Percentiles rank a stretch among this genome's conserved stretches.
Evolutionary conservation across 2,888 invertebrate species (phyloP).

Genomic region (Crioceris asparagi): DNA sequence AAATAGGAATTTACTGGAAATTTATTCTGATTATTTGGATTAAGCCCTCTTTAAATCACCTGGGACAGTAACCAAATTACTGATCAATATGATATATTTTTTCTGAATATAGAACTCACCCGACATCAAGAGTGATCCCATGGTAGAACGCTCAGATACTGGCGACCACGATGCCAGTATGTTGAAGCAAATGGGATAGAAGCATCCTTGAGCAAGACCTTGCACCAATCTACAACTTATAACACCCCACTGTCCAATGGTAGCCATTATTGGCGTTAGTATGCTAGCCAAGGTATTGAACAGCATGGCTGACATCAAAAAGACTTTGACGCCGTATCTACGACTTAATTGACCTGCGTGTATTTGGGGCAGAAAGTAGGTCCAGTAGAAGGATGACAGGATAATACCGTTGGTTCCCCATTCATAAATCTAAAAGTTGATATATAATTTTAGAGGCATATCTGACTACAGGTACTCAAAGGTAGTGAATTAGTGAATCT

Average conservation of each 20-base stretch:
- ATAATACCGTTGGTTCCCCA: slow-evolving; percentile 39
- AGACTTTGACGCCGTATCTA: slow-evolving; percentile 59
- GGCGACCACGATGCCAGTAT: slow-evolving; percentile 69
- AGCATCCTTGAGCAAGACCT: slow-evolving; percentile 62
- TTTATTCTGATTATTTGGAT: too few relatives aligned
- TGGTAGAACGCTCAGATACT: slow-evolving; percentile 52
- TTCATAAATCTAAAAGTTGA: slow-evolving; percentile 36
- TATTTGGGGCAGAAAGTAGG: slow-evolving; percentile 63
- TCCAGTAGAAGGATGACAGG: slow-evolving; percentile 70
- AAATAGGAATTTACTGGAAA: too few relatives aligned
- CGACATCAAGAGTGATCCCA: slow-evolving; percentile 55
- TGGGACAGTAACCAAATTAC: too few relatives aligned
- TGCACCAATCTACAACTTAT: slow-evolving; percentile 55
- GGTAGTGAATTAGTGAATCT: too few relatives aligned
- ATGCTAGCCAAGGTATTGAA: slow-evolving; percentile 55
- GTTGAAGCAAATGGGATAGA: slow-evolving; percentile 62
- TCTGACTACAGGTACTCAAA: too few relatives aligned
- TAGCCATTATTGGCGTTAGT: slow-evolving; percentile 54
- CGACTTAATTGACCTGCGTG: slow-evolving; percentile 61
- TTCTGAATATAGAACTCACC: too few relatives aligned
- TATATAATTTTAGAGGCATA: too few relatives aligned
- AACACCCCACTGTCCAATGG: slow-evolving; percentile 49
- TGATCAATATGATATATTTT: too few relatives aligned
- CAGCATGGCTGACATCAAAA: slow-evolving; percentile 46
- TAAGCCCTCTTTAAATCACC: too few relatives aligned